A percentile compares a stretch with the other conserved stretches of the same genome.
Evolutionary conservation across 2,797 vertebrate species (phyloP).

Genomic region (Macrochelys suwanniensis): DNA sequence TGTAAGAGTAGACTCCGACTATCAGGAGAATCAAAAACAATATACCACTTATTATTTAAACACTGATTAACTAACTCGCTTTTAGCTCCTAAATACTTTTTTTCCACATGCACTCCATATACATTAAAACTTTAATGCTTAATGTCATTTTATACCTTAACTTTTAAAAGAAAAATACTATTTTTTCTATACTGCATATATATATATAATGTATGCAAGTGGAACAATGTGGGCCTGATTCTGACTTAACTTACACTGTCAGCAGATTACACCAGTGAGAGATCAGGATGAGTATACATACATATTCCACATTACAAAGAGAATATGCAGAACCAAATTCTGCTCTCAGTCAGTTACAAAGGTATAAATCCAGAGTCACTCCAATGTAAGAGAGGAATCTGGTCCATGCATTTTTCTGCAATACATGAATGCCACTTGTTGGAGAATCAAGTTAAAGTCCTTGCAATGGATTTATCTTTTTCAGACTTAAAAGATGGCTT

Average conservation of each 20-base stretch:
- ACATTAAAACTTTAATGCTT: neutral
- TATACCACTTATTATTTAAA: neutral
- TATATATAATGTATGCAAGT: neutral
- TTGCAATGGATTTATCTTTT: neutral
- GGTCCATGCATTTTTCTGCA: neutral
- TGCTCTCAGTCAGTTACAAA: neutral
- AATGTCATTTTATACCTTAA: no score
- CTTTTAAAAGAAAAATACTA: neutral
- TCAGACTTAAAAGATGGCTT: neutral
- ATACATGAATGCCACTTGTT: neutral
- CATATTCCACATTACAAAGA: neutral
- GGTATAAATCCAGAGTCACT: neutral
- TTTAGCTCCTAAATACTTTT: neutral
- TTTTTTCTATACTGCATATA: neutral
- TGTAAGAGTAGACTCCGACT: neutral
- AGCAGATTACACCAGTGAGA: neutral
- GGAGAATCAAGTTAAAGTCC: neutral
- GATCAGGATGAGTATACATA: neutral
- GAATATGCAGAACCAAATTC: neutral
- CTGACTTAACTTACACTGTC: neutral
- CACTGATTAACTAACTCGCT: neutral
- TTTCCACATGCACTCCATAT: neutral
- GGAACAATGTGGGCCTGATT: neutral
- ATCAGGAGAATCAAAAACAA: conserved; percentile 7
- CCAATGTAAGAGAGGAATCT: neutral